Base-by-base conservation (phyloP, 2,797 vertebrate genomes). In the Rhinogobio ventralis region DNA sequence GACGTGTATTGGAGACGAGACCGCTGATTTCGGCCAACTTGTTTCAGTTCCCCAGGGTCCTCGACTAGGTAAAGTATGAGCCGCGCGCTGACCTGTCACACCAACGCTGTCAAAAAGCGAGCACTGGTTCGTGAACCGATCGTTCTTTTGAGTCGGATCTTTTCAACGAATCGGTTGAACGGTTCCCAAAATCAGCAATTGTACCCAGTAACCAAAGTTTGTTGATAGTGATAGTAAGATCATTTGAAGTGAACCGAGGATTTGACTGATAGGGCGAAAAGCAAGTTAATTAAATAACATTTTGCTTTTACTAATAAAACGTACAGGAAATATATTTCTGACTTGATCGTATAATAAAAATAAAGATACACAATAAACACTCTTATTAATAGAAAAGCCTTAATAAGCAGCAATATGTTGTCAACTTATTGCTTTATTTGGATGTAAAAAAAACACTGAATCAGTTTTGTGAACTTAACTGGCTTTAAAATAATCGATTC, bases 11-110 rank as follows among this genome's bases (percentile, higher is more conserved):
- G 94, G 79, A 33, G 94, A 94, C 79, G 93, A 93, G 68, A 83
- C 80, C 13, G 82, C 91, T 10, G 94, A 95, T 25, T 94, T 94
- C 87, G 90, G 85, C 25, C 94, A 95, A 67, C 93, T 92, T 1
- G 78, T 87, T 42, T 55, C 88, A 6, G 71, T 78, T 42, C 73
- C 91, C 46, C 62, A 93, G 25, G 94, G 92, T 20, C 94, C 94
- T 51, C 93, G 94, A 20, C 91, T 96, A 57, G 95, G 95, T 96
- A 83, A 89, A 39, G 46, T 36, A 75, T 17, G 19, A 62, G 60
- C 9, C 10, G 10, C 1, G 13, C 39, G 25, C 51, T 45, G 55
- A 72, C 53, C 77, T 79, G 77, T 79, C 77, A 67, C 42, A 66
- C 9, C 11, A 23, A 2, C 4, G 42, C 77, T 79, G 77, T 79